Base-by-base conservation (phyloP, 2,888 invertebrate species). In the Diloba caeruleocephala region DNA sequence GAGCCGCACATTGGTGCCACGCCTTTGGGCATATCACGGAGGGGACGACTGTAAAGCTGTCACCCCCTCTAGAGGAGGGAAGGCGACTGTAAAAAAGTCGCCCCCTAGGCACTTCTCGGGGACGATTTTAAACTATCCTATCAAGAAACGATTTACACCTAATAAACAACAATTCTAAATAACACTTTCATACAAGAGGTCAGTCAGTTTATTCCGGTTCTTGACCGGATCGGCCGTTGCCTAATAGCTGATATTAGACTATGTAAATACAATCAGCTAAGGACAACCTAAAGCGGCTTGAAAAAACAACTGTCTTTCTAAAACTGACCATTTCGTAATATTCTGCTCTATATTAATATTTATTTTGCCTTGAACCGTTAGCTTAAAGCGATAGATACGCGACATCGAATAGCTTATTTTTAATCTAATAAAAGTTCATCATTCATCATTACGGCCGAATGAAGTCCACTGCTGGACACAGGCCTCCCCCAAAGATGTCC, bases 251-350 rank as follows among this genome's bases (percentile, higher is more conserved):
- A 36, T 48, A 31, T 43, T 48, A 60, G n/a, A 48, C 43, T 56
- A 62, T 45, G 45, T 46, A 37, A 50, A 53, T 56, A 49, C 6
- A 37, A 42, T 67, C 52, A 44, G 1, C 38, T 36, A 46, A 57
- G 34, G 32, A 64, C 63, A 38, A 31, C 48, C 29, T 14, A 13
- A 5, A 33, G 32, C 15, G 13, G 42, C 23, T 33, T 31, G 17
- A 29, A 32, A n/a, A 29, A 61, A 61, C 62, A 29, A 61, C 59
- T 55, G 48, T 60, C 55, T 61, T 61, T 32, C 38, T 31, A 34
- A 46, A 38, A 41, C 51, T 10, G 13, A 31, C 12, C 2, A 12
- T 60, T 43, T 49, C 62, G 49, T 55, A 62, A 60, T 14, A 38
- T 26, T n/a, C 26, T 2, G 38, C 6, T 54, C 17, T 38, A 17